Conservation (phyloP, 2,113 vertebrate genomes). For the Cololabis saira region DNA sequence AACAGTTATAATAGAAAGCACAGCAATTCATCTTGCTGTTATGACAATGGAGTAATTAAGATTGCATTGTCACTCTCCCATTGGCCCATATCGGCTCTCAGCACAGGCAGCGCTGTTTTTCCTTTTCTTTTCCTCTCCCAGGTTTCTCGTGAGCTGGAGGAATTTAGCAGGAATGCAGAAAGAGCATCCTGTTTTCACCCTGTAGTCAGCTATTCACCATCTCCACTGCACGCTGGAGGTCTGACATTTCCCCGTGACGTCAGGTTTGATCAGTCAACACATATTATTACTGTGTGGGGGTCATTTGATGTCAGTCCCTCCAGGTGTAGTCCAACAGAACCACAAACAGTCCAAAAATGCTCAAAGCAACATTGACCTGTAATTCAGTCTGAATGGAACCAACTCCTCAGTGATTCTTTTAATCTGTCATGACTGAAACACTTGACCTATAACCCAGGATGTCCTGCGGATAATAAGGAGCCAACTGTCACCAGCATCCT, state of each 20-base stretch:
- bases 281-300: neutral
- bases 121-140: conserved; percentile 64
- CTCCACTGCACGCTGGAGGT: conserved; percentile 4
- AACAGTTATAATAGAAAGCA: conserved; percentile 41
- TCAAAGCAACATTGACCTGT: too few relatives aligned
- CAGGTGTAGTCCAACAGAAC: too few relatives aligned
- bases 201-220: conserved; percentile 67
- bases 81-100: conserved; percentile 75
- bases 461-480: conserved; percentile 47
- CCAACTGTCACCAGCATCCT: conserved; percentile 42
- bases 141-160: conserved; percentile 70
- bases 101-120: conserved; percentile 66
- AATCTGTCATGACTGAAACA: conserved; percentile 20
- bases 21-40: conserved; percentile 56
- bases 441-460: conserved; percentile 34
- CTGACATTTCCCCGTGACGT: conserved; percentile 38
- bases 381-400: neutral
- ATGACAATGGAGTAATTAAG: conserved; percentile 80
- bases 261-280: conserved; percentile 18
- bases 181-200: conserved; percentile 88
- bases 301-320: neutral
- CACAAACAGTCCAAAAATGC: neutral
- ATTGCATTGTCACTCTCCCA: conserved; percentile 74
- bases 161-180: conserved; percentile 82
- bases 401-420: neutral